phyloP scores from a whole-genome alignment of 2,113 vertebrate species.

The Alethe diademata region DNA sequence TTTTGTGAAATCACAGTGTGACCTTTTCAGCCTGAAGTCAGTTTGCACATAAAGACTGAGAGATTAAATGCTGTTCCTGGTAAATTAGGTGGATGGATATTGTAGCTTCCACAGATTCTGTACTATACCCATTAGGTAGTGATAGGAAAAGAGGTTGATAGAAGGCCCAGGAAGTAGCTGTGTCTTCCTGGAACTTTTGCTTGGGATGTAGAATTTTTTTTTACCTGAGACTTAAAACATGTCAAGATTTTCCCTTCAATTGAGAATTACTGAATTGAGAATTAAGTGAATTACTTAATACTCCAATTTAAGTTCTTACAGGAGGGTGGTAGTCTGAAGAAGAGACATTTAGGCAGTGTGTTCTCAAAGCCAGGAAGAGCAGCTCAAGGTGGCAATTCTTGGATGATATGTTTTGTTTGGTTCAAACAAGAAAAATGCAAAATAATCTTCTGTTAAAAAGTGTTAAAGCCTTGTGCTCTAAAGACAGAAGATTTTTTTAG shows the following conservation, averaged over 20 bases:
- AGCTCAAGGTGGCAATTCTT: neutral
- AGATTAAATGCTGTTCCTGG: neutral
- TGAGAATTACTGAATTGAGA: neutral
- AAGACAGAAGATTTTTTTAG: neutral
- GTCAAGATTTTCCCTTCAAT: neutral
- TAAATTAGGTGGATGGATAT: neutral
- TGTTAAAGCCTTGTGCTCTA: neutral
- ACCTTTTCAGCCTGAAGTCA: neutral
- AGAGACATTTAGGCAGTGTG: neutral
- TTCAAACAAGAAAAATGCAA: neutral
- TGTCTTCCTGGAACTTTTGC: neutral
- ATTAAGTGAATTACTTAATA: neutral
- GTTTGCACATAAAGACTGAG: neutral
- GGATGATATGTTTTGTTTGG: neutral
- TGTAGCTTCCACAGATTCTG: accelerated
- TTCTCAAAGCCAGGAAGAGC: neutral
- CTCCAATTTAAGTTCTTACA: neutral
- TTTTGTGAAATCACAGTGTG: neutral
- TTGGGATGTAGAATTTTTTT: neutral
- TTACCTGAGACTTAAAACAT: neutral
- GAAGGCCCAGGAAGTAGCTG: neutral
- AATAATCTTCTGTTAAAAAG: neutral
- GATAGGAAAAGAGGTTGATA: neutral
- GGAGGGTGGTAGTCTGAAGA: neutral
- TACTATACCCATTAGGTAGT: accelerated